phyloP scores from a whole-genome alignment of 2,113 vertebrate genomes.

The Nannospalax galili region DNA sequence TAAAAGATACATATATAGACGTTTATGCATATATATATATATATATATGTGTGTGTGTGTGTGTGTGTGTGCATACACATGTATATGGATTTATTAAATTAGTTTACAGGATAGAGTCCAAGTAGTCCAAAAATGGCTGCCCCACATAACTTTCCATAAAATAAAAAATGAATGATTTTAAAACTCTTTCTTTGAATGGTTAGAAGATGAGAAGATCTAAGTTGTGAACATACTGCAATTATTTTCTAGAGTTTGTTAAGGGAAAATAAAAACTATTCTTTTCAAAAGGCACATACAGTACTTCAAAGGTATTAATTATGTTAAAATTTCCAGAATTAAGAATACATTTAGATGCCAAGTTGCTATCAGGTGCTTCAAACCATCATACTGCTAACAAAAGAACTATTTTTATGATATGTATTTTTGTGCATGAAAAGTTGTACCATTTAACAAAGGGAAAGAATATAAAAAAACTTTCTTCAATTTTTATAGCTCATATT shows the following conservation, averaged over 20 bases:
- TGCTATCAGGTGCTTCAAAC: constrained; percentile 76
- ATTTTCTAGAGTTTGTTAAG: constrained; percentile 67
- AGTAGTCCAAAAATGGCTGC: no score
- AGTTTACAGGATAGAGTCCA: no score
- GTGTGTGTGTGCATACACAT: no score
- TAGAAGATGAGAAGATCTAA: constrained; percentile 59
- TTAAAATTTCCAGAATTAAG: constrained; percentile 79
- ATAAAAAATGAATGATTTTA: constrained; percentile 31
- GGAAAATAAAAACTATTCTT: constrained; percentile 67
- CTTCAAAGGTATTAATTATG: constrained; percentile 80
- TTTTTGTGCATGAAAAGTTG: constrained; percentile 71
- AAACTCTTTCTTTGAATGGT: constrained; percentile 25
- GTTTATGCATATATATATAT: no score
- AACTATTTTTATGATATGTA: constrained; percentile 73
- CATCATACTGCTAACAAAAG: constrained; percentile 79
- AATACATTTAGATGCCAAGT: constrained; percentile 68
- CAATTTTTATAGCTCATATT: constrained; percentile 64
- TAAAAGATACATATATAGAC: no score
- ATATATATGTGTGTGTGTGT: no score
- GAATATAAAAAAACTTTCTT: constrained; percentile 60
- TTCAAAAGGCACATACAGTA: constrained; percentile 59
- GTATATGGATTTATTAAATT: no score
- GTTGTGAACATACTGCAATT: constrained; percentile 68
- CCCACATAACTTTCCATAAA: background rate
- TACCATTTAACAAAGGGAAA: constrained; percentile 50